Conservation (phyloP, 2,888 invertebrate species). For the Meloe dianella region DNA sequence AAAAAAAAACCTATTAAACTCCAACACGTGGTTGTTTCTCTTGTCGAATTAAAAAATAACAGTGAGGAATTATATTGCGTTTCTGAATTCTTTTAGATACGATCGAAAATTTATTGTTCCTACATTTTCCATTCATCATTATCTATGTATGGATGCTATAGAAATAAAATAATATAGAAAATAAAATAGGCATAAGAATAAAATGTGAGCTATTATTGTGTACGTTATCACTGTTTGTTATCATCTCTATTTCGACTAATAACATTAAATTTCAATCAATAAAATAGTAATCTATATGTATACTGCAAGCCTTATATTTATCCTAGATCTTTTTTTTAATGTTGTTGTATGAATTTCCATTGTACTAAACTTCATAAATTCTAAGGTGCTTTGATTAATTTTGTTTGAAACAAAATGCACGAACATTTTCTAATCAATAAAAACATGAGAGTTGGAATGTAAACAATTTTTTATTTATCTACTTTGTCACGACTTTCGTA, state of each 20-base stretch:
- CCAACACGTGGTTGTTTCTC: conserved; percentile 24
- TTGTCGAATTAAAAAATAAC: conserved; percentile 18
- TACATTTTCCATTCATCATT: neutral
- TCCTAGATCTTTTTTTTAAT: neutral
- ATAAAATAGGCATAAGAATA: neutral
- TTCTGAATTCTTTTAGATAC: neutral
- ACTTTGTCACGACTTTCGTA: neutral
- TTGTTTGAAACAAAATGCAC: neutral
- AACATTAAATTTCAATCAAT: neutral
- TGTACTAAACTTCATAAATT: neutral
- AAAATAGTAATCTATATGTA: neutral
- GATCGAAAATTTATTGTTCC: neutral
- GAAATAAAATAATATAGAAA: neutral
- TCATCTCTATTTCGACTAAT: neutral
- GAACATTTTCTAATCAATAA: no score
- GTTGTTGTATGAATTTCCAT: neutral
- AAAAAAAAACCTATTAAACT: conserved; percentile 12
- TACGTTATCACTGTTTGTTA: neutral
- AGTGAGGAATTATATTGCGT: neutral
- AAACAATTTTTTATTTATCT: no score
- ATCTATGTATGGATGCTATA: no score
- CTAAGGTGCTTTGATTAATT: no score
- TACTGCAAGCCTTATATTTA: neutral
- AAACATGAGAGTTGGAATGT: no score
- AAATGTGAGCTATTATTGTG: neutral